Conservation (phyloP, 2,797 vertebrate genomes). For the Eidolon dupreanum region DNA sequence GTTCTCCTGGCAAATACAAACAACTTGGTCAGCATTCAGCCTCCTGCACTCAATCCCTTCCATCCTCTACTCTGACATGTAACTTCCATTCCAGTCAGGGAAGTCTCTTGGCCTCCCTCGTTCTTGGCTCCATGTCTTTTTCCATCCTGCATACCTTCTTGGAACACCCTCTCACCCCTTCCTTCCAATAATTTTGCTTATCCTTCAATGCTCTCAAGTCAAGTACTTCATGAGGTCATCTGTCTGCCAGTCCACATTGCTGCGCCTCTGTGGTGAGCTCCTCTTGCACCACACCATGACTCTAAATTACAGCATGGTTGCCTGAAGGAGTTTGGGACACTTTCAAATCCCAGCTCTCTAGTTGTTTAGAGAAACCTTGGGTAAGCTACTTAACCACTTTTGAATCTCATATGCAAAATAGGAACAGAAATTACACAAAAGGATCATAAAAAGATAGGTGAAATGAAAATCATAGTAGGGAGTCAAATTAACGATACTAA, state of each 20-base stretch:
- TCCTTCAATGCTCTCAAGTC: not conserved
- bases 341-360: not conserved
- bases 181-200: not conserved
- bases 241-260: not conserved
- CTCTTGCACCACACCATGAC: not conserved
- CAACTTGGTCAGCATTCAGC: not conserved
- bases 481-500: not conserved
- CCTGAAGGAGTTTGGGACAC: not conserved
- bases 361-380: not conserved
- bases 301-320: not conserved
- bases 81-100: not conserved
- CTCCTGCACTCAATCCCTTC: not conserved
- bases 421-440: not conserved
- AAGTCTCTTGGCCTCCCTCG: not conserved
- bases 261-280: not conserved
- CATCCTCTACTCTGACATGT: not conserved
- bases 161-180: not conserved
- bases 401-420: not conserved
- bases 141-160: not conserved
- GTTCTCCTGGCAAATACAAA: not conserved
- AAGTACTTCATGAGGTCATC: not conserved
- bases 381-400: constrained; percentile 14
- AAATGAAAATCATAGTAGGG: not conserved
- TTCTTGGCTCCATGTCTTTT: no score
- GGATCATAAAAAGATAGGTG: not conserved